These are phyloP conservation scores for Caenorhabditis brenneri DNA, from an alignment of 1,140 invertebrate genomes.

Conservation along the genomic window DNA sequence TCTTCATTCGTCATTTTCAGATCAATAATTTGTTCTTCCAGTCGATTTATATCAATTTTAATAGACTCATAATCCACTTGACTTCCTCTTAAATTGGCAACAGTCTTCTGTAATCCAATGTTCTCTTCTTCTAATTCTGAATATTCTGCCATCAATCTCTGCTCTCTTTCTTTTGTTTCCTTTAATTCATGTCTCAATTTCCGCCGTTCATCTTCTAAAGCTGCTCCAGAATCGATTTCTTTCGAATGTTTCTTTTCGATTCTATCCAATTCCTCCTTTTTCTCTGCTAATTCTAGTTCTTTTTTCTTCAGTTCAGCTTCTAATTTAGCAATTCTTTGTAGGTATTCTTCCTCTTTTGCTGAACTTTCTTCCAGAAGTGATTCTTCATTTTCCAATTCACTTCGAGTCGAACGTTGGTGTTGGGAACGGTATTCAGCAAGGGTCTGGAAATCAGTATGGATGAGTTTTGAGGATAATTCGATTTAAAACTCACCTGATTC, in stretches of 20 bases:
- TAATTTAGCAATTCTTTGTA: constrained; percentile 54
- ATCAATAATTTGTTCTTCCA: constrained; percentile 73
- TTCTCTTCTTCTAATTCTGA: constrained; percentile 97
- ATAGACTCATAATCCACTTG: constrained; percentile 97
- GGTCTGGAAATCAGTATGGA: constrained; percentile 79
- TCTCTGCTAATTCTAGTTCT: constrained; percentile 12
- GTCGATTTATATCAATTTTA: constrained; percentile 90
- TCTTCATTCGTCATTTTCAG: constrained; percentile 71
- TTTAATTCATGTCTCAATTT: constrained; percentile 33
- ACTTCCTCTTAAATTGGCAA: constrained; percentile 60
- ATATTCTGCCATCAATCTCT: constrained; percentile 86
- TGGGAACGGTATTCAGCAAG: constrained; percentile 91
- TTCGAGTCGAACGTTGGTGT: constrained; percentile 86
- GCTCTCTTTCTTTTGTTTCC: constrained; percentile 88
- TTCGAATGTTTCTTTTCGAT: constrained; percentile 50
- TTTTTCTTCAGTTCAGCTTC: constrained; percentile 59
- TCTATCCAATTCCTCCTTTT: constrained; percentile 55
- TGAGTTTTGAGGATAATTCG: not conserved
- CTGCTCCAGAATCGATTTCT: constrained; percentile 31
- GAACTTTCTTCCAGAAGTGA: constrained; percentile 78
- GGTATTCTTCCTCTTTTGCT: constrained; percentile 57
- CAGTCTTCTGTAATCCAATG: constrained; percentile 93
- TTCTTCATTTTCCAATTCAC: constrained; percentile 96
- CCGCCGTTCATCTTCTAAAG: constrained; percentile 44
- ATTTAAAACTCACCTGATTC: constrained; percentile 80